These are phyloP conservation scores for Anguilla rostrata DNA, from an alignment of 2,113 vertebrate genomes.

Conservation along the genomic window DNA sequence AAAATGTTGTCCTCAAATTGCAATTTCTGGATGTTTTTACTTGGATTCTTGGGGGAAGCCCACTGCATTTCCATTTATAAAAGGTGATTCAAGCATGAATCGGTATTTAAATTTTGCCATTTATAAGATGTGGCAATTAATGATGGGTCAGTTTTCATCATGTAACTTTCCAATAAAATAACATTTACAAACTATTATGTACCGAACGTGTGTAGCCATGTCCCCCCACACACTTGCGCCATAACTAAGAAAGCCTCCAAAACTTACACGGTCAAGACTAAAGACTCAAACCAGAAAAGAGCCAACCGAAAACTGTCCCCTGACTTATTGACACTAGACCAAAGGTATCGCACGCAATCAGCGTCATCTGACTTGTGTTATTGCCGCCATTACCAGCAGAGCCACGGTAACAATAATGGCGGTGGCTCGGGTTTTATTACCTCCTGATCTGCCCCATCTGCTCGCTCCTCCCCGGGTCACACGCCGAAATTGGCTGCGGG, in stretches of 20 bases:
- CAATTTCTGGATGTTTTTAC: no score
- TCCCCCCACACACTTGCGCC: neutral
- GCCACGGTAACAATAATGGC: constrained; percentile 59
- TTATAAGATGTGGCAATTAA: neutral
- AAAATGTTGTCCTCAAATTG: no score
- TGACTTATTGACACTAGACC: constrained; percentile 13
- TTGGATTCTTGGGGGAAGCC: no score
- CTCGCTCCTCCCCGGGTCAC: constrained; percentile 48
- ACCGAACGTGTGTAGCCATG: neutral
- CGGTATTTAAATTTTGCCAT: neutral
- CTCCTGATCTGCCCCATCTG: constrained; percentile 64
- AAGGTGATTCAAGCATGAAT: neutral
- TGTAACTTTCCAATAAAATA: neutral
- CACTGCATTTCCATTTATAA: no score
- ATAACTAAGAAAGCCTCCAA: neutral
- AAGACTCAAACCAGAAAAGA: neutral
- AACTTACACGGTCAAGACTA: neutral
- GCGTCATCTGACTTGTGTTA: constrained; percentile 37
- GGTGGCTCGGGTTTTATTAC: constrained; percentile 66
- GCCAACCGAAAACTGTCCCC: neutral
- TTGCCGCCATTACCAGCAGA: constrained; percentile 52
- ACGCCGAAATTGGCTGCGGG: constrained; percentile 35
- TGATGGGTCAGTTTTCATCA: neutral
- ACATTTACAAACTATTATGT: neutral
- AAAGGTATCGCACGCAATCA: constrained; percentile 47